Conservation (phyloP, 2,888 invertebrate genomes). For the Laspeyria flexula region DNA sequence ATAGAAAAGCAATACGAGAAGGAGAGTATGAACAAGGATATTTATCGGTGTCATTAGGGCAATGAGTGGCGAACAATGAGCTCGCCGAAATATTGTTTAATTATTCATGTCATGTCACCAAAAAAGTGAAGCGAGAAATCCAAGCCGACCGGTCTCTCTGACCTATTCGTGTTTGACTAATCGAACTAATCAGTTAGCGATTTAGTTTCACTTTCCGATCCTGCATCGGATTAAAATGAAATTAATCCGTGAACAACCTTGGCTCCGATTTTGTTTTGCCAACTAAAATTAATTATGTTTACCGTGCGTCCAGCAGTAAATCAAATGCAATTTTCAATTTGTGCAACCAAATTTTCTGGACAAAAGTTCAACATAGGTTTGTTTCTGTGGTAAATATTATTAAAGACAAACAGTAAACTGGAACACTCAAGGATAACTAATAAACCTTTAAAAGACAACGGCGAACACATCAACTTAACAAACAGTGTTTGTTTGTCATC, state of each 20-base stretch:
- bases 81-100: conserved; percentile 58
- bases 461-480: neutral
- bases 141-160: conserved; percentile 61
- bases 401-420: neutral
- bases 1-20: conserved; percentile 43
- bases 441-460: neutral
- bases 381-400: neutral
- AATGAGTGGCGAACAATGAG: conserved; percentile 64
- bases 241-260: conserved; percentile 68
- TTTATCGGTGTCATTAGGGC: conserved; percentile 74
- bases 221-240: conserved; percentile 49
- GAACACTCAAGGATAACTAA: neutral
- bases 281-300: conserved; percentile 36
- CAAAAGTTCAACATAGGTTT: neutral
- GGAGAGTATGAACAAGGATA: conserved; percentile 56
- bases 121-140: conserved; percentile 68
- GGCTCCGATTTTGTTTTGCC: conserved; percentile 55
- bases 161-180: conserved; percentile 68
- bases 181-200: conserved; percentile 70
- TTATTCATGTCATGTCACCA: conserved; percentile 73
- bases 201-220: conserved; percentile 75
- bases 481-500: conserved; percentile 7
- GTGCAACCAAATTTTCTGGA: neutral
- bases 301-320: conserved; percentile 20
- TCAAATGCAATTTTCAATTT: conserved; percentile 26